phyloP scores from a whole-genome alignment of 2,113 vertebrate genomes.

The Holacanthus passer region DNA sequence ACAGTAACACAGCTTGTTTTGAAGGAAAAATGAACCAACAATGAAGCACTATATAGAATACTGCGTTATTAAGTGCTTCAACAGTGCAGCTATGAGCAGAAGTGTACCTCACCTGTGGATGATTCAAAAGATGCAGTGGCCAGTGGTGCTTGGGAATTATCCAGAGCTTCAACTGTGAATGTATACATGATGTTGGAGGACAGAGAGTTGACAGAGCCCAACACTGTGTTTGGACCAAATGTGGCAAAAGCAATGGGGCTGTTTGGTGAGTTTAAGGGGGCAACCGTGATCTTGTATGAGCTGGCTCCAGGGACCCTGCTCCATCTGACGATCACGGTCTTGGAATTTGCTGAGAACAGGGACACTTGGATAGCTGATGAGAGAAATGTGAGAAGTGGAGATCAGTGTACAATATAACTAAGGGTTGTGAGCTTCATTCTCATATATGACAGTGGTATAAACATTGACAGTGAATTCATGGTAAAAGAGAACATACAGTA shows the following conservation, averaged over 20 bases:
- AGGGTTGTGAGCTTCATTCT: not conserved
- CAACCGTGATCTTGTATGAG: slow-evolving; percentile 83
- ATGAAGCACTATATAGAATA: not conserved
- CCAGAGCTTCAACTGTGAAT: slow-evolving; percentile 81
- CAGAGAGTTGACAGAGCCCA: slow-evolving; percentile 82
- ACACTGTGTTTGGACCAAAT: slow-evolving; percentile 82
- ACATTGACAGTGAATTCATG: not conserved
- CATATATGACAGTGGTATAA: not conserved
- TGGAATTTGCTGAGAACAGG: slow-evolving; percentile 81
- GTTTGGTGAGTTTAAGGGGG: slow-evolving; percentile 47
- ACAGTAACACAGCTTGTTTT: not conserved
- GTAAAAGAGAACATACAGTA: slow-evolving; percentile 47
- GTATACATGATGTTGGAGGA: slow-evolving; percentile 73
- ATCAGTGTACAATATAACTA: not conserved
- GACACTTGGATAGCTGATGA: slow-evolving; percentile 61
- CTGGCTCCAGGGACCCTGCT: slow-evolving; percentile 71
- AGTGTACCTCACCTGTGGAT: slow-evolving; percentile 75
- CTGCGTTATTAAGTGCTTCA: not conserved
- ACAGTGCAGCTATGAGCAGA: not conserved
- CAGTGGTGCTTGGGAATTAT: slow-evolving; percentile 62
- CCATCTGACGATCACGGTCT: slow-evolving; percentile 79
- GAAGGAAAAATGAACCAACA: slow-evolving; percentile 1
- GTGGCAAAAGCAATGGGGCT: slow-evolving; percentile 56
- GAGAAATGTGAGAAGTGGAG: not conserved
- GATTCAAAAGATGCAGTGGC: slow-evolving; percentile 51